Base-by-base conservation (phyloP, 2,888 invertebrate genomes). In the Folsomia candida region DNA sequence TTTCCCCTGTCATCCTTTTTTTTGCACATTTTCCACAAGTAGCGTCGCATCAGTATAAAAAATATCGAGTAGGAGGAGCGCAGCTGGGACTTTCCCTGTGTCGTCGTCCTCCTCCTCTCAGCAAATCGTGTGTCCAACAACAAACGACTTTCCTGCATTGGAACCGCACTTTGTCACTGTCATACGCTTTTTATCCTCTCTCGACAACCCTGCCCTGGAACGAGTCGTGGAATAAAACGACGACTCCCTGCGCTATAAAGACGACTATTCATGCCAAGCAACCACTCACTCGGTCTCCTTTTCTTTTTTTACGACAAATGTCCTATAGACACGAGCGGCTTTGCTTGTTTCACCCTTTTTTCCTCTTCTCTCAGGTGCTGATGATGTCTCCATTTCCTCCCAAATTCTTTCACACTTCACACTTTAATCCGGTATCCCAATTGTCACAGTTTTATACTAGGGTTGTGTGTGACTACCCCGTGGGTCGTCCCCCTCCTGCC, bases 321-420 rank as follows among this genome's bases (percentile, higher is more conserved):
- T 54, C 65, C 57, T 54, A 51, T 57, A 65, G 54, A 3, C 65
- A 29, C 37, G 28, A 59, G 18, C 9, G 4, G 6, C 59, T 25
- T 59, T 59, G 59, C 6, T 14, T 59, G 54, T 22, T 54, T 54
- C 6, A 20, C 54, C n/a, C n/a, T n/a, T n/a, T n/a, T n/a, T n/a
- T n/a, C n/a, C n/a, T n/a, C n/a, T n/a, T n/a, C n/a, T n/a, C n/a
- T n/a, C n/a, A n/a, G n/a, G n/a, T n/a, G n/a, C n/a, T n/a, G n/a
- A n/a, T 62, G 63, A 64, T 64, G 63, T 64, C 51, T 64, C 63
- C 63, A 64, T 64, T 64, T 24, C 63, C 63, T n/a, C 29, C 27
- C 22, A 26, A n/a, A 24, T 60, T 29, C 37, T 62, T 29, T 27
- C 29, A 62, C 62, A 27, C 65, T 65, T 65, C 65, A 65, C 65